Percentiles rank a stretch among this genome's conserved stretches.
These are phyloP conservation scores for Ectemnius lituratus DNA, from an alignment of 2,888 invertebrate species.

Conservation along the genomic window DNA sequence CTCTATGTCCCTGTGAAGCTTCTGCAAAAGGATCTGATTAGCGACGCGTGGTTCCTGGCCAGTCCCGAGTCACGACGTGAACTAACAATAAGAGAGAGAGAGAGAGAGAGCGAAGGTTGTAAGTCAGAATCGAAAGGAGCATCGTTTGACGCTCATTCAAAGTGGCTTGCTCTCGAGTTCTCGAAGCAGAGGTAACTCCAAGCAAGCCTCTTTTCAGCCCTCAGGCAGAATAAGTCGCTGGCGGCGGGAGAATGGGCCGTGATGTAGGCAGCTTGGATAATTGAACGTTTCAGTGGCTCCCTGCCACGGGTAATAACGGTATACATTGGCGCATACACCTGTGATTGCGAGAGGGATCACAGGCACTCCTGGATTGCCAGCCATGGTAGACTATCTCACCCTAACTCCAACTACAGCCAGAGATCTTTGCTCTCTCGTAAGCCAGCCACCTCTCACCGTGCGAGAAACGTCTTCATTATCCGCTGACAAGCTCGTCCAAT, in stretches of 20 bases:
- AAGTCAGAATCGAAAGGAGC: conserved; percentile 32
- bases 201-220: conserved; percentile 65
- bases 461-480: conserved; percentile 61
- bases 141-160: conserved; percentile 71
- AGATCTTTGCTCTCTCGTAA: conserved; percentile 7
- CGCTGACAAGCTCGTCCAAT: conserved; percentile 52
- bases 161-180: conserved; percentile 6
- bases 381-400: not conserved
- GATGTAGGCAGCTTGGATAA: conserved; percentile 69
- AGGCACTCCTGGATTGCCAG: conserved; percentile 29
- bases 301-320: conserved; percentile 65
- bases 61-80: conserved; percentile 19
- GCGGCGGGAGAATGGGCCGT: conserved; percentile 52
- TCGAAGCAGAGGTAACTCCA: conserved; percentile 49
- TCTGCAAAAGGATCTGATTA: conserved; percentile 59
- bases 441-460: conserved; percentile 18
- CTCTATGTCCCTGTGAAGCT: conserved; percentile 32
- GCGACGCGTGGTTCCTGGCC: conserved; percentile 58
- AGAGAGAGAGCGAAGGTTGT: not conserved
- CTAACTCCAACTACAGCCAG: no score
- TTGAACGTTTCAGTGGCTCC: conserved; percentile 71
- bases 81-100: conserved; percentile 10
- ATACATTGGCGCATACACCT: conserved; percentile 55
- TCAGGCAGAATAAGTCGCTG: conserved; percentile 55
- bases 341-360: conserved; percentile 48